Percentiles rank a stretch among this genome's conserved stretches.
Evolutionary conservation across 2,888 invertebrate genomes (phyloP).

Genomic region (Hymenopus coronatus): DNA sequence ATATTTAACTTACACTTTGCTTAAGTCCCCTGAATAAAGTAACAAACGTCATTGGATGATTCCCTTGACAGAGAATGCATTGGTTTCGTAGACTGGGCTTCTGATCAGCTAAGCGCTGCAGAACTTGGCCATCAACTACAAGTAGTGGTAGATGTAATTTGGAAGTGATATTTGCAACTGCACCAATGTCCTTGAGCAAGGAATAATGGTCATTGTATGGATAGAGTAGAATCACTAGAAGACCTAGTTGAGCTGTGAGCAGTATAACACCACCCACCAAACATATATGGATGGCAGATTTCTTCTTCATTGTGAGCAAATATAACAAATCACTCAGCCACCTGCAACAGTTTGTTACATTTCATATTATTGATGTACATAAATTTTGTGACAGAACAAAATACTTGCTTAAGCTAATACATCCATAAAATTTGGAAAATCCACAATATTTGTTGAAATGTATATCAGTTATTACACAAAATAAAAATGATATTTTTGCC

Average conservation of each 20-base stretch:
- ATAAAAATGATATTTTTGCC: too few relatives aligned
- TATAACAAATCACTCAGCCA: background rate
- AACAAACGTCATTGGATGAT: slow-evolving; percentile 22
- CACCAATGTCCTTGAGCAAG: slow-evolving; percentile 13
- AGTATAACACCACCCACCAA: slow-evolving; percentile 25
- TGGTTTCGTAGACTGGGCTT: background rate
- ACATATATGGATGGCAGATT: slow-evolving; percentile 29
- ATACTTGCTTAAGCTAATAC: background rate
- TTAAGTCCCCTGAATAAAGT: slow-evolving; percentile 24
- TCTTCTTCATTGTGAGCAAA: slow-evolving; percentile 24
- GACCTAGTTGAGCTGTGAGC: slow-evolving; percentile 24
- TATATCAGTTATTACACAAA: too few relatives aligned
- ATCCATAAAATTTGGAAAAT: too few relatives aligned
- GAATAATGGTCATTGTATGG: slow-evolving; percentile 13
- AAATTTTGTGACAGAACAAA: background rate
- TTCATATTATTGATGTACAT: background rate
- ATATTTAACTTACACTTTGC: slow-evolving; percentile 1
- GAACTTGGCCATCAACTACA: slow-evolving; percentile 17
- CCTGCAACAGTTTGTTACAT: background rate
- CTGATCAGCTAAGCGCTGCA: slow-evolving; percentile 1
- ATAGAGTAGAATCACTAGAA: slow-evolving; percentile 24
- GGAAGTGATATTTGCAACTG: slow-evolving; percentile 26
- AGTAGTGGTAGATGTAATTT: slow-evolving; percentile 24
- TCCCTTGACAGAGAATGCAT: slow-evolving; percentile 20
- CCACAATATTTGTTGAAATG: too few relatives aligned